A percentile compares a stretch with the other conserved stretches of the same genome.
These are phyloP conservation scores for Mastacembelus armatus DNA, from an alignment of 2,797 vertebrate species.

Conservation along the genomic window DNA sequence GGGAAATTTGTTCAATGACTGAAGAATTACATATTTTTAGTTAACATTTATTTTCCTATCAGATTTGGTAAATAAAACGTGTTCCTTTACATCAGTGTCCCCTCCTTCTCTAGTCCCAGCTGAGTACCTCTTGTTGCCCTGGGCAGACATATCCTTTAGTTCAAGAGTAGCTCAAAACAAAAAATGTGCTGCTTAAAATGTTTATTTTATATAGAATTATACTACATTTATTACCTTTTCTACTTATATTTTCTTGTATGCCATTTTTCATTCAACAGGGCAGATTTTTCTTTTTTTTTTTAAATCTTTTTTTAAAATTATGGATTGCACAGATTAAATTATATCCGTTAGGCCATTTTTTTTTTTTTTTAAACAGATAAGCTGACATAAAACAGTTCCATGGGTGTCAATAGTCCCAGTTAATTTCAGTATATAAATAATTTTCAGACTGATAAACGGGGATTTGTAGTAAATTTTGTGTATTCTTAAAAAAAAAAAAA, in stretches of 20 bases:
- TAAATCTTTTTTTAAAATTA: slow-evolving; percentile 1
- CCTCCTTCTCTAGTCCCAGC: slow-evolving; percentile 29
- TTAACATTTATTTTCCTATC: slow-evolving; percentile 30
- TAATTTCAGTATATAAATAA: slow-evolving; percentile 10
- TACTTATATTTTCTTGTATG: slow-evolving; percentile 36
- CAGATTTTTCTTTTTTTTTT: slow-evolving; percentile 25
- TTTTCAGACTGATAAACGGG: no score
- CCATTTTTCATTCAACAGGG: slow-evolving; percentile 19
- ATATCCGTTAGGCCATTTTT: slow-evolving; percentile 5
- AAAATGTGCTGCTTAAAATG: slow-evolving; percentile 84
- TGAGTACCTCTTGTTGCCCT: slow-evolving; percentile 60
- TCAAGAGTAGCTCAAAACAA: slow-evolving; percentile 47
- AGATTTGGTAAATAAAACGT: slow-evolving; percentile 27
- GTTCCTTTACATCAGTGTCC: slow-evolving; percentile 7
- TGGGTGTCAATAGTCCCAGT: no score
- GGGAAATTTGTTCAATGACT: not conserved
- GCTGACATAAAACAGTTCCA: no score
- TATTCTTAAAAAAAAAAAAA: no score
- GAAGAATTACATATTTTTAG: slow-evolving; percentile 11
- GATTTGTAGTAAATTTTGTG: not conserved
- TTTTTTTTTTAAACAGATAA: slow-evolving; percentile 29
- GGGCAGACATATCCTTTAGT: slow-evolving; percentile 45
- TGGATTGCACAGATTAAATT: slow-evolving; percentile 55
- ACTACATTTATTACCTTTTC: slow-evolving; percentile 58
- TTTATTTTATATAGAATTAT: slow-evolving; percentile 78